Evolutionary conservation across 2,888 invertebrate species (phyloP).

Genomic region (Neuroscelio doddi): DNA sequence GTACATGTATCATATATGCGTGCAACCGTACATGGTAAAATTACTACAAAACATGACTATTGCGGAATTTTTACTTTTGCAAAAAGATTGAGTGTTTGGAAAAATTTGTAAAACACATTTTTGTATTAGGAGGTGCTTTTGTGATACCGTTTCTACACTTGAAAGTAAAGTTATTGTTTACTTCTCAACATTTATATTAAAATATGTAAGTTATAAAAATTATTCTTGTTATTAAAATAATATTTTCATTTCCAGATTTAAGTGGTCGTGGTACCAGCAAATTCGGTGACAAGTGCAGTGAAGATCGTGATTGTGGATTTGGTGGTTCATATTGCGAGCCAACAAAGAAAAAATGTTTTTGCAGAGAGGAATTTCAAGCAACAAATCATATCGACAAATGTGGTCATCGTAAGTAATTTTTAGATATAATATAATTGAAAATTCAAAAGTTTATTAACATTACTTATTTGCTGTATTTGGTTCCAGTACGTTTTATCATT

Average conservation of each 20-base stretch:
- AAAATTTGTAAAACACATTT: no score
- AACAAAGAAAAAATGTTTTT: slow-evolving; percentile 80
- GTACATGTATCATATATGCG: slow-evolving; percentile 15
- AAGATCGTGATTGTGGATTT: slow-evolving; percentile 83
- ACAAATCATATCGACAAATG: slow-evolving; percentile 91
- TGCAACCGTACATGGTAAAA: slow-evolving; percentile 8
- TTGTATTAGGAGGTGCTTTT: no score
- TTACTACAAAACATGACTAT: background rate
- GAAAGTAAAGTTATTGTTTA: no score
- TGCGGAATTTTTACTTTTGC: background rate
- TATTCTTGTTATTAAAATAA: no score
- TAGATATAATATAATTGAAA: no score
- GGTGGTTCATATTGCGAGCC: slow-evolving; percentile 82
- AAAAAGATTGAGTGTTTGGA: background rate
- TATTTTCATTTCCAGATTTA: slow-evolving; percentile 70
- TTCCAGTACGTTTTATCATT: no score
- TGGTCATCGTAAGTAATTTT: slow-evolving; percentile 80
- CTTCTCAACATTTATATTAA: no score
- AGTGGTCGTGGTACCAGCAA: slow-evolving; percentile 77
- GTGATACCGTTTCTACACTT: no score
- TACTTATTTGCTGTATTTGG: no score
- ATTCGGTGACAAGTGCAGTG: slow-evolving; percentile 84
- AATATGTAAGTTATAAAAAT: no score
- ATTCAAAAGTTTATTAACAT: no score
- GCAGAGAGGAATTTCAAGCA: slow-evolving; percentile 81